Base-by-base conservation (phyloP, 2,888 invertebrate species). In the Apamea monoglypha region DNA sequence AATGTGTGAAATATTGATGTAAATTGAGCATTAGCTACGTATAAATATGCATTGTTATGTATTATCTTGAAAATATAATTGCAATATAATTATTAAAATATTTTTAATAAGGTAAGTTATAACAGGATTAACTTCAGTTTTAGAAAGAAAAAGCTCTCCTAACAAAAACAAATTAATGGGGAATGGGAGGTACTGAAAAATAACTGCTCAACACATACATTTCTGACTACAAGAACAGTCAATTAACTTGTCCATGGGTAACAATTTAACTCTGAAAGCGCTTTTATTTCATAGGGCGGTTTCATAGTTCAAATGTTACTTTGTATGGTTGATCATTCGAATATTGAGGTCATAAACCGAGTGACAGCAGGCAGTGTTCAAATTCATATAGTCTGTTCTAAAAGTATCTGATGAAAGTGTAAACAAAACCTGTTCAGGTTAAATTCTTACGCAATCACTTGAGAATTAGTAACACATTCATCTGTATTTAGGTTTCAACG, bases 21-120 rank as follows among this genome's bases (percentile, higher is more conserved):
- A 81, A 84, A 83, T 77, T 86, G 72, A 82, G 83, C 80, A 85
- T 83, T 78, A 73, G 80, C 86, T 87, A 85, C 86, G 84, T 77
- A 77, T 63, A 77, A 59, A 83, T 85, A 86, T 89, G 85, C 90
- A 87, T 87, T 76, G 71, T 86, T 87, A 86, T 88, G 81, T 87
- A 81, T 84, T 88, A 82, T 87, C 79, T 85, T 87, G 80, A 88
- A 82, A 83, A 88, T 87, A 89, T 85, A 84, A 80, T 88, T 89
- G 76, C 87, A 87, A 87, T 81, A 85, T 88, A 87, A 82, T 83
- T 70, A 87, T 83, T 80, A 66, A 79, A 74, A 67, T 87, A 87
- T 84, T 81, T 88, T 87, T 82, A 81, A 74, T 86, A 86, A 81
- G 79, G 70, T 81, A 80, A 86, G 79, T 61, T 29, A 8, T 21